Conservation (phyloP, 2,797 vertebrate genomes). For the Trachurus trachurus region DNA sequence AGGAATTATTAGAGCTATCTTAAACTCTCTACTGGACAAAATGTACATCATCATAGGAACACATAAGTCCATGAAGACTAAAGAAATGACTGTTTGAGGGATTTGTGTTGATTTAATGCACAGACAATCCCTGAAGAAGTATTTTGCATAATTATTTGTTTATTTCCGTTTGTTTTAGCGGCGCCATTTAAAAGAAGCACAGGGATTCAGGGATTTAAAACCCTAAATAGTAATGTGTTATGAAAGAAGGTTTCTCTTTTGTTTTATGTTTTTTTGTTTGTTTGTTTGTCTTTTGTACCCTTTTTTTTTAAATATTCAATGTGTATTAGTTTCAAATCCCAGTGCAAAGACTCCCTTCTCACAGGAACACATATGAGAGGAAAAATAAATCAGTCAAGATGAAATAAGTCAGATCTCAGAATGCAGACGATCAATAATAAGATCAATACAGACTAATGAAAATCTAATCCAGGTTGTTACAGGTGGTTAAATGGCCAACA, state of each 20-base stretch:
- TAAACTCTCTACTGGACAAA: background rate
- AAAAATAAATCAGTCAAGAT: background rate
- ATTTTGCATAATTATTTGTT: background rate
- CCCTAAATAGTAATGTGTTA: background rate
- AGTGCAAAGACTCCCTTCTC: background rate
- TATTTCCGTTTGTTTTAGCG: background rate
- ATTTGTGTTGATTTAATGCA: background rate
- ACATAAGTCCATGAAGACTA: background rate
- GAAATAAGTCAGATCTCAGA: background rate
- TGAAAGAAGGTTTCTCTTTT: background rate
- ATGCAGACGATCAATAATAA: background rate
- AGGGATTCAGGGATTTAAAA: slow-evolving; percentile 1
- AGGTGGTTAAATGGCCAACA: background rate
- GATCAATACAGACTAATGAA: background rate
- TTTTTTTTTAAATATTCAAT: background rate
- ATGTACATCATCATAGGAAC: background rate
- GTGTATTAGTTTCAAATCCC: background rate
- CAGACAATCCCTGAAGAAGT: background rate
- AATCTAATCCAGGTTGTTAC: background rate
- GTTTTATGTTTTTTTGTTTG: background rate
- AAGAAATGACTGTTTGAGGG: background rate
- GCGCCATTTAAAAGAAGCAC: background rate
- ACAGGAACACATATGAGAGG: background rate
- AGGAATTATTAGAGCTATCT: background rate
- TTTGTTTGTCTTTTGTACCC: background rate